Evolutionary conservation across 2,888 invertebrate genomes (phyloP).

Genomic region (Phymatocera aterrima): DNA sequence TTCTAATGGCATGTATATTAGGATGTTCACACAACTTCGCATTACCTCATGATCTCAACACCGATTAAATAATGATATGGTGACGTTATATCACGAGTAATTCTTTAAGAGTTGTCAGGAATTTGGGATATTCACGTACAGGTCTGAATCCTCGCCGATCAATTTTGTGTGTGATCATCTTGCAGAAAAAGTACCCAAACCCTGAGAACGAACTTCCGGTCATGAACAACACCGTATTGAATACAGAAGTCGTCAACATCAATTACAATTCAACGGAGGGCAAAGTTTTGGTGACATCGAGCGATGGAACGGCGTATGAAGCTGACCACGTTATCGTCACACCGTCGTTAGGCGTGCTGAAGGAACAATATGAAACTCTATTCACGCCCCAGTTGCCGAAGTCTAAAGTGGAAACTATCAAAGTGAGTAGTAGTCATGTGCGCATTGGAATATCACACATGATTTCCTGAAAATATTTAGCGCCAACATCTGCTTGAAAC

Average conservation of each 20-base stretch:
- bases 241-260: constrained; percentile 62
- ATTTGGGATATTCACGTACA: no score
- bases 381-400: constrained; percentile 79
- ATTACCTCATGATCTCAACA: no score
- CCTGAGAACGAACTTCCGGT: constrained; percentile 63
- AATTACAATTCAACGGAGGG: constrained; percentile 56
- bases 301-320: constrained; percentile 76
- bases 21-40: no score
- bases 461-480: background rate
- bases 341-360: constrained; percentile 83
- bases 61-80: no score
- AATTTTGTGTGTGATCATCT: no score
- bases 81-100: no score
- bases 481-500: background rate
- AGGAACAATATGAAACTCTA: constrained; percentile 76
- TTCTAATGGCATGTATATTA: constrained; percentile 65
- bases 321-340: constrained; percentile 83
- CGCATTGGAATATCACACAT: background rate
- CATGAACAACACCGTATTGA: constrained; percentile 61
- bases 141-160: no score
- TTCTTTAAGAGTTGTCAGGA: no score
- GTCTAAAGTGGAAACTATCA: constrained; percentile 77
- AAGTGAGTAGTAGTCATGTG: no score
- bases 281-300: constrained; percentile 74
- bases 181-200: constrained; percentile 66